Percentiles rank a stretch among this genome's conserved stretches.
phyloP scores from a whole-genome alignment of 2,797 vertebrate genomes.

The Peromyscus aztecus region DNA sequence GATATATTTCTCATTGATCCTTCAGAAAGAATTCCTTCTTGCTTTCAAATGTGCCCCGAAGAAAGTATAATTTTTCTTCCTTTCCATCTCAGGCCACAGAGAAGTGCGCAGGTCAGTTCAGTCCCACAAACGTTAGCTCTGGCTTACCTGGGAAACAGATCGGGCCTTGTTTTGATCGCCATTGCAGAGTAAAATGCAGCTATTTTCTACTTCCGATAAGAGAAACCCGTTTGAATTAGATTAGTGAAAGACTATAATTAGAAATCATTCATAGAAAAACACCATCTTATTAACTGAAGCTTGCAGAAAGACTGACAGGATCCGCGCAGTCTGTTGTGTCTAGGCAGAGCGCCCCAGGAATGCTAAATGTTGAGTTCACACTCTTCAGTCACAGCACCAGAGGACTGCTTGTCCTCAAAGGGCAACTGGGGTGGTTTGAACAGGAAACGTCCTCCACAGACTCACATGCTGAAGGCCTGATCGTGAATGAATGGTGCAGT shows the following conservation, averaged over 20 bases:
- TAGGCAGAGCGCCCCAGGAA: not conserved
- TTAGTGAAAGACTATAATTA: conserved; percentile 74
- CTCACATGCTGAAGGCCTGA: not conserved
- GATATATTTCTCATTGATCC: not conserved
- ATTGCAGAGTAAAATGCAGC: conserved; percentile 18
- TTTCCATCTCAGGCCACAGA: not conserved
- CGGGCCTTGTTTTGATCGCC: not conserved
- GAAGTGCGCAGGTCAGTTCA: not conserved
- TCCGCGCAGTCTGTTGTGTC: not conserved
- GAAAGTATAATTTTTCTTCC: not conserved
- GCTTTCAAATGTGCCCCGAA: conserved; percentile 5
- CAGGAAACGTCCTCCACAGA: not conserved
- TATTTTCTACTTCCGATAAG: conserved; percentile 60
- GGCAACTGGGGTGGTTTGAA: no score
- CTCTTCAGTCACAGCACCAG: not conserved
- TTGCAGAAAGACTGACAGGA: conserved; percentile 55
- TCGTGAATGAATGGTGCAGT: not conserved
- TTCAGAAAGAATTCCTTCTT: not conserved
- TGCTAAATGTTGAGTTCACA: not conserved
- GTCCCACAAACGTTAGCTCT: not conserved
- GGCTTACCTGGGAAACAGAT: conserved; percentile 32
- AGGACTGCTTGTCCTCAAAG: not conserved
- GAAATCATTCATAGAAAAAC: conserved; percentile 68
- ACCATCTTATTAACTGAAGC: conserved; percentile 66
- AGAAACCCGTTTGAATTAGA: conserved; percentile 66